phyloP scores from a whole-genome alignment of 2,113 vertebrate species.

The Coreoperca whiteheadi region DNA sequence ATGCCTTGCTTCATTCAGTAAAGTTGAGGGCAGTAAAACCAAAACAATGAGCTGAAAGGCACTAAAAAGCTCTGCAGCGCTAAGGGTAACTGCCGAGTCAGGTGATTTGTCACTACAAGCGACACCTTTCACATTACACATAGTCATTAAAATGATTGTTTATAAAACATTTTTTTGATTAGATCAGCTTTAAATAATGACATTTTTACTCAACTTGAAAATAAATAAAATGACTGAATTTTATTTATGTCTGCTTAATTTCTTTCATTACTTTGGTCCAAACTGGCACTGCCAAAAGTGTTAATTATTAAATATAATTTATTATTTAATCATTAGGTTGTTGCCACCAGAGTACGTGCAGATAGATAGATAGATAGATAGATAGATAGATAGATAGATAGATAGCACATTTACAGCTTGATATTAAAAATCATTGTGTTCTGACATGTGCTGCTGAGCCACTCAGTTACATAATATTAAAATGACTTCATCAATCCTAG shows the following conservation, averaged over 20 bases:
- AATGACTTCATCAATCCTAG: conserved; percentile 58
- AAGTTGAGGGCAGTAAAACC: not conserved
- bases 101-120: not conserved
- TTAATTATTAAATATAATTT: not conserved
- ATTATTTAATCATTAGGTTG: conserved; percentile 13
- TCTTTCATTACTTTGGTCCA: not conserved
- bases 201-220: not conserved
- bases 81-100: too few relatives aligned
- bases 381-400: not conserved
- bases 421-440: conserved; percentile 44
- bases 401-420: conserved; percentile 25
- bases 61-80: too few relatives aligned
- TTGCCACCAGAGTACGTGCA: not conserved
- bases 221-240: not conserved
- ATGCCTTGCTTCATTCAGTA: not conserved
- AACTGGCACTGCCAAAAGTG: too few relatives aligned
- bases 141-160: not conserved
- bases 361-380: not conserved
- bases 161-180: too few relatives aligned
- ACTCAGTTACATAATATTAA: conserved; percentile 55
- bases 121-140: not conserved
- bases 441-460: conserved; percentile 47
- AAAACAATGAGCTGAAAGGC: not conserved
- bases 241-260: not conserved
- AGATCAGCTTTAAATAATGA: not conserved